Base-by-base conservation (phyloP, 2,888 invertebrate species). In the Stenodema calcarata region DNA sequence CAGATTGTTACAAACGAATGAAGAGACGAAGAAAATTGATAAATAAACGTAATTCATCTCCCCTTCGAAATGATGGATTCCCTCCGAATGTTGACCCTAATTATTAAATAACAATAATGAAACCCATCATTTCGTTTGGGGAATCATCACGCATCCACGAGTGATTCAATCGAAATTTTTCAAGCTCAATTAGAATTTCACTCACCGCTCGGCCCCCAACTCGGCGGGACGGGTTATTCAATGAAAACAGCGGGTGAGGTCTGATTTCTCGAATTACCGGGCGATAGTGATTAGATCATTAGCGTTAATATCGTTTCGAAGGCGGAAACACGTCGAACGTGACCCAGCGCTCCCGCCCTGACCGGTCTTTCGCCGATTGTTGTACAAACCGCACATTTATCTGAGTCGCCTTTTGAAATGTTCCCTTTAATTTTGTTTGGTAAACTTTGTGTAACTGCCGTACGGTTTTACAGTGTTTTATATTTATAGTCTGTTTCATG, bases 211-310 rank as follows among this genome's bases (percentile, higher is more conserved):
- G 50, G n/a, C n/a, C 4, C n/a, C 50, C 6, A 18, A 18, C n/a
- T 16, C 50, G 16, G 1, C 16, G 0, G n/a, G 50, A 14, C 50
- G 50, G 30, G 70, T 70, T 70, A 70, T 70, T 70, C 70, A 70
- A 70, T 70, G 70, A 70, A 70, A 70, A 30, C 70, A 14, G 27
- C 27, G 70, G 30, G 70, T 27, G 30, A 30, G 70, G 28, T 30
- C 70, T 14, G 30, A 30, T 70, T 27, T 70, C 30, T 70, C 70
- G 27, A 70, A 70, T 70, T 70, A 70, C 70, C 70, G n/a, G 50
- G 76, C 28, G 79, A 79, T 79, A 23, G 44, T 79, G 79, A 79
- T 79, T 79, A 23, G 79, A 47, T 79, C 79, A 79, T 79, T 79
- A 79, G 44, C 47, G 79, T 18, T 79, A 79, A 79, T 79, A 79